Base-by-base conservation (phyloP, 2,797 vertebrate species). In the Sparidentex hasta region DNA sequence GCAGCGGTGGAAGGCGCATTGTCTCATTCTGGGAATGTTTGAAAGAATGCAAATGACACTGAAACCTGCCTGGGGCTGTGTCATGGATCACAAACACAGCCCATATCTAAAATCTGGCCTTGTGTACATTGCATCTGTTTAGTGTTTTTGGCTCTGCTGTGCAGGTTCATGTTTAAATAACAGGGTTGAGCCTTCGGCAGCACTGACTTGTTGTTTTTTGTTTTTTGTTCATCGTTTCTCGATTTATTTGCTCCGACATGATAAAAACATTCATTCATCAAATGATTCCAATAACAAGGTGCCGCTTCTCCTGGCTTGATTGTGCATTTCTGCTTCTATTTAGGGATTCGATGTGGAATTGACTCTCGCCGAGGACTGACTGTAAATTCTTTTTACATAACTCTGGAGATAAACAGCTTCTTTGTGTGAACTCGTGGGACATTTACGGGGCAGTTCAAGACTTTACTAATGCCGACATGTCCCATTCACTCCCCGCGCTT, bases 31-130 rank as follows among this genome's bases (percentile, higher is more conserved):
- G 17, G 70, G 65, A 54, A 56, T 56, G 58, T 69, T 84, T 83
- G 67, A 84, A 90, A 88, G 87, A 66, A 92, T 93, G 87, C 76
- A 90, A 92, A 93, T 87, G 71, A 89, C 68, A 50, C 65, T 23
- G 75, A 92, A 88, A 88, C 81, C 59, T 65, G 76, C 90, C 84
- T 0, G n/a, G 74, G 85, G 91, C 72, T 21, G 29, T 47, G 48
- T 69, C 21, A 68, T 8, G 14, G 73, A 81, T 74, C 27, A 54
- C 63, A 84, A 68, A 80, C 64, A 67, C 58, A 69, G 18, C 38
- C 27, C 55, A 57, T 71, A 83, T 88, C 80, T 86, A 2, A 59
- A 75, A 78, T 82, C 74, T 74, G 43, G 20, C 75, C 65, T 43
- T 65, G 63, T 50, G 74, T 77, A 61, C 57, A 48, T 38, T 27